Percentiles rank a stretch among this genome's conserved stretches.
Conservation (phyloP, 2,113 vertebrate species). For the Sminthopsis crassicaudata region DNA sequence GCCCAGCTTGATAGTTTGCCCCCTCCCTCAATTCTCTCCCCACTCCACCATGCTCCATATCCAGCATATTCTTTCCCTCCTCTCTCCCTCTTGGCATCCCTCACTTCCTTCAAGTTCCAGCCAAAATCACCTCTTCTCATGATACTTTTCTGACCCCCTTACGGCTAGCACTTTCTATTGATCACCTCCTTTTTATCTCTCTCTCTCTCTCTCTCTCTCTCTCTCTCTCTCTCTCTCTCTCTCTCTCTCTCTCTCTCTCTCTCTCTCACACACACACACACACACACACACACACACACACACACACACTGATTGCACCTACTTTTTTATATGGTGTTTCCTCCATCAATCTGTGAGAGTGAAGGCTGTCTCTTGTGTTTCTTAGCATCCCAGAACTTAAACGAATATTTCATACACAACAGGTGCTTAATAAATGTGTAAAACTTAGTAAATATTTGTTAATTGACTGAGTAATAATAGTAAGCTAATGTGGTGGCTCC, state of each 20-base stretch:
- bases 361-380: neutral
- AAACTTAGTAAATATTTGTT: neutral
- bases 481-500: neutral
- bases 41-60: neutral
- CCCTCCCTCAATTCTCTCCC: neutral
- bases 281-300: too few species aligned
- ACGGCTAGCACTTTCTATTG: neutral
- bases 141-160: neutral
- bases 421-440: neutral
- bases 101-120: neutral
- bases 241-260: too few species aligned
- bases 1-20: neutral
- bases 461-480: neutral
- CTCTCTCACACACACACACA: too few species aligned
- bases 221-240: too few species aligned
- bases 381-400: neutral
- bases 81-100: neutral
- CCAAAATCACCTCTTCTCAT: neutral
- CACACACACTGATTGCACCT: neutral
- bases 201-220: too few species aligned
- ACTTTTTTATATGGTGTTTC: neutral
- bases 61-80: neutral
- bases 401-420: neutral
- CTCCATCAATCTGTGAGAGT: neutral
- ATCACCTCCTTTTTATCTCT: neutral